Base-by-base conservation (phyloP, 2,888 invertebrate genomes). In the Leptopterna dolabrata region DNA sequence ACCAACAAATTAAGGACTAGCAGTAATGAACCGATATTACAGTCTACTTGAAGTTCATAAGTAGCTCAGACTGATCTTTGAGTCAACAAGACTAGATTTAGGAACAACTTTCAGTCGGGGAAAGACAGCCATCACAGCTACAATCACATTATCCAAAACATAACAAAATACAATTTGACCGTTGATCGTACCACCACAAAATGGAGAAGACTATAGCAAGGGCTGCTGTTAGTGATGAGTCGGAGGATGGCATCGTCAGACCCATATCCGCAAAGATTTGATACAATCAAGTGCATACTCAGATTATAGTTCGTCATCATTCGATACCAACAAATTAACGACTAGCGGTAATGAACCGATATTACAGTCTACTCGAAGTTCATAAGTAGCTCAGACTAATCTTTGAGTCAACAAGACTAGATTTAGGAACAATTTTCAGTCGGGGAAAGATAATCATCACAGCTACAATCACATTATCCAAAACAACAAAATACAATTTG, bases 261-360 rank as follows among this genome's bases (percentile, higher is more conserved):
- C 81, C 81, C 81, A 81, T 81, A 81, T 81, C 81, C 81, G 81
- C 81, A 51, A 47, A 81, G 36, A 14, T 16, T 6, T 45, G 27
- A 24, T 30, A 43, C 16, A 27, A 41, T 81, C 81, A 81, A 29
- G 11, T 36, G 30, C 55, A 14, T n/a, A 45, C 3, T 82, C 81
- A 81, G 24, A 55, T 45, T 16, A 45, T 27, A 19, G 47, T 13
- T 55, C n/a, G 30, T 82, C 82, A 82, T 63, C 29, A 47, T 63
- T n/a, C 14, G 82, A 27, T 29, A 11, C 45, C 27, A 11, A 45
- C 7, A 11, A 19, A 51, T 0, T 4, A 4, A 36, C 36, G 2
- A 36, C 36, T 4, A 36, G 7, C 7, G 43, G 13, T 51, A 11
- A 47, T 6, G 43, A 16, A 27, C 47, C 4, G 47, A 36, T 47